Conservation (phyloP, 2,113 vertebrate species). For the Crotalus horridus region DNA sequence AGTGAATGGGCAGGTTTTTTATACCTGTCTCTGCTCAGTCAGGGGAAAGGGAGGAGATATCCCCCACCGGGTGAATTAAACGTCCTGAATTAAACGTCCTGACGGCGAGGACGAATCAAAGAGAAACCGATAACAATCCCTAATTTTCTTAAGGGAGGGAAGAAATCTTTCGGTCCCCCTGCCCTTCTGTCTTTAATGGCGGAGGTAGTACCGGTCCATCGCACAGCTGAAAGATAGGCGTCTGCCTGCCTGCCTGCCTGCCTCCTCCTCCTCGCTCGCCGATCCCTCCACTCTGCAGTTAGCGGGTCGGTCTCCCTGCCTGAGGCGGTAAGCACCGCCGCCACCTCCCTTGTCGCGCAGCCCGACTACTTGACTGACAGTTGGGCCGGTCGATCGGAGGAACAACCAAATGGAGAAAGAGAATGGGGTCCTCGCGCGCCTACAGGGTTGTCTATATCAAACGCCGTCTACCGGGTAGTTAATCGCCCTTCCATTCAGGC, state of each 20-base stretch:
- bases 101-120: neutral
- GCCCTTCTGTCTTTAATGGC: conserved; percentile 7
- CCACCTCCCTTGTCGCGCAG: neutral
- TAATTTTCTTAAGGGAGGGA: neutral
- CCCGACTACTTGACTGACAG: conserved; percentile 12
- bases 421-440: conserved; percentile 6
- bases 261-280: neutral
- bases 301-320: conserved; percentile 5
- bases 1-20: conserved; percentile 7
- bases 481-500: neutral
- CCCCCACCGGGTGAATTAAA: neutral
- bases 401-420: conserved; percentile 23
- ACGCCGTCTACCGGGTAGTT: neutral
- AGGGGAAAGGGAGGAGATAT: neutral
- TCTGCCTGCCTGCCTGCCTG: neutral
- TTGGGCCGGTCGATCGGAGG: neutral
- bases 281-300: neutral
- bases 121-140: neutral
- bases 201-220: neutral
- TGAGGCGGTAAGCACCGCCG: neutral
- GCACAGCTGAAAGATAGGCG: neutral
- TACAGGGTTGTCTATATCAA: neutral
- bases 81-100: neutral
- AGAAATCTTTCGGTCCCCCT: neutral
- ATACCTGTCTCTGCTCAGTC: neutral